Base-by-base conservation (phyloP, 2,888 invertebrate genomes). In the Heteropelma amictum region DNA sequence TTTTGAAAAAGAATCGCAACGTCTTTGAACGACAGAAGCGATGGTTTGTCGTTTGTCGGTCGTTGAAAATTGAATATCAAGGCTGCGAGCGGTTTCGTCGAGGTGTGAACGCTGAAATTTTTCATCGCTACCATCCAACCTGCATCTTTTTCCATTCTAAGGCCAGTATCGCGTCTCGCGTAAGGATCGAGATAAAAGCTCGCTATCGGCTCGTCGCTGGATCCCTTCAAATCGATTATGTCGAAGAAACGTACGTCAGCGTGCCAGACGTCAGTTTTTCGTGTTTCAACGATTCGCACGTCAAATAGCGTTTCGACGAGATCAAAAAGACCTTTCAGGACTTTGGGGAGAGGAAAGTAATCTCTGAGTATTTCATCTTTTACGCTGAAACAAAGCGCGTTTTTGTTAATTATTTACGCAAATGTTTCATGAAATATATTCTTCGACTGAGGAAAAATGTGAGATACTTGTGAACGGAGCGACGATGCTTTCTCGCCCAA, bases 121-220 rank as follows among this genome's bases (percentile, higher is more conserved):
- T 94, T 92, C 54, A 96, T 93, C n/a, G 93, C 91, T 7, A 96
- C 92, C 90, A 96, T 94, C 94, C 94, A 95, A 3, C 95, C 94
- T 0, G 92, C 92, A 80, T 93, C 92, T 64, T 92, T 91, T 49
- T 92, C 90, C 21, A 91, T 87, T 35, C 90, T 89, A 53, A 92
- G 90, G 88, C 95, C 95, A 77, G 93, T 92, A 63, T 93, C 92
- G 49, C 92, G 91, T 58, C 93, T 92, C 0, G 93, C 92, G 85
- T 94, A 97, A 0, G 95, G 95, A 88, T 98, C 97, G 0, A 97
- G 90, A 86, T 95, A 97, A 85, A 97, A 96, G 4, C 95, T 95
- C n/a, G 94, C 95, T 1, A 96, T 90, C 0, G 95, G 95, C 80
- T 86, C 91, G 51, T 90, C 90, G 72, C 91, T 91, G 0, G 85